Evolutionary conservation across 2,888 invertebrate genomes (phyloP), one percentile per base, ranked within the genome.

Genomic region (Cryptocheilus praepositus): DNA sequence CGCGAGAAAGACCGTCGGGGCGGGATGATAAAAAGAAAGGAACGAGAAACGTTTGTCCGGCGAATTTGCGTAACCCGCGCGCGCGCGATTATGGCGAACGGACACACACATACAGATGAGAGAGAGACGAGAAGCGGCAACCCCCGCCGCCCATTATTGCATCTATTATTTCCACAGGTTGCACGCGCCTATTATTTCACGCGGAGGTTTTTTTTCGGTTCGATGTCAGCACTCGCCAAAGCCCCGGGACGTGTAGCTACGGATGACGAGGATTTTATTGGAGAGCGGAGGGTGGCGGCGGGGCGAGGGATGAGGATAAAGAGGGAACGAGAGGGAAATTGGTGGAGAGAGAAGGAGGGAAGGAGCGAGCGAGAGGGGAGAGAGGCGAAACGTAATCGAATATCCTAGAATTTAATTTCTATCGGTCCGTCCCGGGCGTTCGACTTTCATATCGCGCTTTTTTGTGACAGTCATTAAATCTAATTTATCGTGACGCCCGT

Each of bases 331-430:
- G 56, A 56, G 53, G 46, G 64, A 64, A 64, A 52, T 64, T n/a
- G n/a, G n/a, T n/a, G n/a, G 73, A 61, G 56, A 56, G 53, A 46
- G 64, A 64, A 64, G 49, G 63, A 62, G 61, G 62, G 53, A 59
- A 67, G 65, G 60, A 59, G 51, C 59, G 69, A 67, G 58, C 57
- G 61, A 59, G 58, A 53, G 46, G 61, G 74, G 63, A 71, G 67
- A 69, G 74, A 76, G 71, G 77, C 79, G 77, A 79, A 76, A 82
- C 82, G 86, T 87, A 88, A 88, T 88, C 86, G 87, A 88, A 87
- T 88, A 86, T 86, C 85, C 87, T 86, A 85, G 83, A 88, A 88
- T 88, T 87, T 85, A 84, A 88, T 88, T 86, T 86, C 85, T 84
- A 88, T 87, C 85, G 85, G 81, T 82, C 79, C 81, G 81, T 81